Evolutionary conservation across 2,888 invertebrate genomes (phyloP), one percentile per base, ranked within the genome.

Genomic region (Halocaridina rubra): DNA sequence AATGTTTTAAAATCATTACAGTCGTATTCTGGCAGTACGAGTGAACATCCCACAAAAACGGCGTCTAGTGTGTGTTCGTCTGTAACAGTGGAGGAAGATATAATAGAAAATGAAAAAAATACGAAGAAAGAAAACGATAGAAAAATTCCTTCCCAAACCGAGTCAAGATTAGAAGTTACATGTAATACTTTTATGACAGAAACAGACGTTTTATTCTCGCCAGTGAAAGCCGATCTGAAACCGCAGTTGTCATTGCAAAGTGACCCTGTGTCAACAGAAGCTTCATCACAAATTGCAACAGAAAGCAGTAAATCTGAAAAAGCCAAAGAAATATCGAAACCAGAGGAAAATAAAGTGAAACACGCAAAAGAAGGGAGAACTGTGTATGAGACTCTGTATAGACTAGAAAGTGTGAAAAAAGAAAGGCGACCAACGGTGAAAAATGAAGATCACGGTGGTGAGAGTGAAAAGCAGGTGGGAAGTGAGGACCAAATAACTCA

Each of bases 1-100:
- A 88, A 84, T 16, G 88, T 84, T 30, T 30, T 88, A n/a, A 82
- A 88, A 69, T 86, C 86, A 16, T 59, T 84, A 7, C 81, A 86
- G 71, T 72, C 72, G 0, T 86, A 88, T 59, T 80, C 84, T 16
- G 71, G 75, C 30, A 46, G 16, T 61, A 22, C 74, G 19, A 19
- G 53, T 53, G 53, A 53, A 53, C 53, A 19, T 3, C 19, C 53
- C n/a, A n/a, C n/a, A n/a, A n/a, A n/a, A n/a, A n/a, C n/a, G n/a
- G n/a, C n/a, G n/a, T n/a, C n/a, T n/a, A n/a, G n/a, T n/a, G n/a
- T n/a, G n/a, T n/a, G n/a, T n/a, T n/a, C n/a, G n/a, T n/a, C n/a
- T n/a, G n/a, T n/a, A n/a, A n/a, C n/a, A n/a, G n/a, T n/a, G n/a
- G n/a, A n/a, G n/a, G n/a, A n/a, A n/a, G n/a, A n/a, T n/a, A n/a